These are phyloP conservation scores for Aphelenchoides bicaudatus DNA, from an alignment of 2,888 invertebrate species.

Conservation along the genomic window DNA sequence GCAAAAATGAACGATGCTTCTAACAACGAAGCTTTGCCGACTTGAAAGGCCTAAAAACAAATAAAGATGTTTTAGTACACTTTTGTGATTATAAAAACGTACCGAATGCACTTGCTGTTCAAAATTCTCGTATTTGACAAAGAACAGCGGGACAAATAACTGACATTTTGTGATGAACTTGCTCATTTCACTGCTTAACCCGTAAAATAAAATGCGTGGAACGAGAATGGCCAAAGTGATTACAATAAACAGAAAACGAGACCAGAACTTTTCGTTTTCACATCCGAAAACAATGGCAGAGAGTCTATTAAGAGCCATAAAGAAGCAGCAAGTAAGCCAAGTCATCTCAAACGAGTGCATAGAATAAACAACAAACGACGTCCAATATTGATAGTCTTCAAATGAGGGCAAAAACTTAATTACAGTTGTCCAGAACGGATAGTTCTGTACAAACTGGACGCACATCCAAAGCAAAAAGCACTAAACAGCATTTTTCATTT, in stretches of 20 bases:
- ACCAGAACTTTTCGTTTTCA: background rate
- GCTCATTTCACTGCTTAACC: too few species aligned
- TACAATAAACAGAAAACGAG: background rate
- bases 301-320: background rate
- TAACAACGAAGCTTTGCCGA: too few species aligned
- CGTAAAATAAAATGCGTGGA: too few species aligned
- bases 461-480: background rate
- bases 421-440: background rate
- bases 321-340: background rate
- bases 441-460: background rate
- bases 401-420: background rate
- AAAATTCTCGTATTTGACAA: too few species aligned
- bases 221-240: background rate
- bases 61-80: too few species aligned
- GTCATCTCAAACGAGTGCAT: background rate
- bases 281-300: background rate
- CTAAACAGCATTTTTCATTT: conserved; percentile 1
- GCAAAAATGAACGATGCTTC: too few species aligned
- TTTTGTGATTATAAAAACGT: too few species aligned
- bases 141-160: too few species aligned
- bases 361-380: background rate
- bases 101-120: too few species aligned
- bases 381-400: background rate
- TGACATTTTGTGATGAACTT: too few species aligned
- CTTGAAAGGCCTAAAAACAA: too few species aligned